Evolutionary conservation across 1,140 invertebrate species (phyloP).

Genomic region (Drosophila hydei): DNA sequence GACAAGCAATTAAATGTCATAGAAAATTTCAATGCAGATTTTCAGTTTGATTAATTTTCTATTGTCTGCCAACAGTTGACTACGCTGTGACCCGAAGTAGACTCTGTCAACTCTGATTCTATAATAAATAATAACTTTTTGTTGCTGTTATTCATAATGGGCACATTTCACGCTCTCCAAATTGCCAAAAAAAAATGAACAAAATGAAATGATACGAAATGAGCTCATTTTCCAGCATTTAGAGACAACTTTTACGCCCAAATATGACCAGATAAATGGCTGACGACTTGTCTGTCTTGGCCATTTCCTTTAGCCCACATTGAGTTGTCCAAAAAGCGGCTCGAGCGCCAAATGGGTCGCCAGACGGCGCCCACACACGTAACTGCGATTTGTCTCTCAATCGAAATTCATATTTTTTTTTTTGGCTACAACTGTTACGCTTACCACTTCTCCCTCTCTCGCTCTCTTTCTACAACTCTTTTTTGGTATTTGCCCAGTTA

Average conservation of each 20-base stretch:
- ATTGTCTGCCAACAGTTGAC: not conserved
- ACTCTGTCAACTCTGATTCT: not conserved
- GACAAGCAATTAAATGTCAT: constrained; percentile 11
- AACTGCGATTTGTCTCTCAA: constrained; percentile 31
- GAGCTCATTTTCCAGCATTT: constrained; percentile 70
- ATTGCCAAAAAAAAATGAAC: constrained; percentile 7
- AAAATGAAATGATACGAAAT: constrained; percentile 47
- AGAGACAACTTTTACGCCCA: constrained; percentile 69
- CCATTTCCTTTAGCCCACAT: constrained; percentile 78
- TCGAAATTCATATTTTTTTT: constrained; percentile 10
- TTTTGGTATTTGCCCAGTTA: constrained; percentile 12
- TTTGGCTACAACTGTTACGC: not conserved
- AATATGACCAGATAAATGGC: constrained; percentile 45
- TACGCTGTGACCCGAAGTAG: not conserved
- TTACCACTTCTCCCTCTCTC: not conserved
- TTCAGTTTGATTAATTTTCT: not conserved
- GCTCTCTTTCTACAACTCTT: not conserved
- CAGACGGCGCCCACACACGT: constrained; percentile 55
- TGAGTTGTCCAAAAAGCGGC: constrained; percentile 53
- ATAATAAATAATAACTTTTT: constrained; percentile 32
- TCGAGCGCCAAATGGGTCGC: constrained; percentile 57
- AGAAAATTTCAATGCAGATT: not conserved
- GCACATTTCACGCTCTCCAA: constrained; percentile 56
- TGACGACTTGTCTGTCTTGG: constrained; percentile 25
- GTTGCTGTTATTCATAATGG: constrained; percentile 26